Evolutionary conservation across 2,113 vertebrate genomes (phyloP).

Genomic region (Dunckerocampus dactyliophorus): DNA sequence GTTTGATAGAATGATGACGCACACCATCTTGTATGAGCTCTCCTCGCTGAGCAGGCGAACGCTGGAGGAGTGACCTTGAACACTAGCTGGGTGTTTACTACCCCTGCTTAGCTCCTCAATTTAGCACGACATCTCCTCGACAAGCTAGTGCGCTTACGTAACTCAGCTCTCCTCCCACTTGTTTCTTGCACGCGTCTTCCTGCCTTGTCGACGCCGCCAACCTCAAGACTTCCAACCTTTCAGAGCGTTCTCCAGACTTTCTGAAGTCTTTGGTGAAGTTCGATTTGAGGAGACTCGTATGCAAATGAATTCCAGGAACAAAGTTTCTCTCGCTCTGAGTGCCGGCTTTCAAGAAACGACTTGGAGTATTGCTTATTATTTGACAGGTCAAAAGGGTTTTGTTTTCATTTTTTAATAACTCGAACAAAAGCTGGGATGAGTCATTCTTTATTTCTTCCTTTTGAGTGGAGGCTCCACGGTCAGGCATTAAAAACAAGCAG

Average conservation of each 20-base stretch:
- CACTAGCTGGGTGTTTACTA: slow-evolving; percentile 26
- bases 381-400: too few relatives aligned
- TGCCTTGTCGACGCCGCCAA: slow-evolving; percentile 22
- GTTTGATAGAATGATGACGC: slow-evolving; percentile 10
- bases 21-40: slow-evolving; percentile 19
- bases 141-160: slow-evolving; percentile 46
- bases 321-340: slow-evolving; percentile 19
- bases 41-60: slow-evolving; percentile 7
- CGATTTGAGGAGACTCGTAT: slow-evolving; percentile 23
- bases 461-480: too few relatives aligned
- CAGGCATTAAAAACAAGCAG: too few relatives aligned
- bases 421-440: too few relatives aligned
- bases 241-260: slow-evolving; percentile 12
- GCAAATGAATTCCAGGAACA: slow-evolving; percentile 25
- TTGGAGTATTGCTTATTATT: too few relatives aligned
- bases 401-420: too few relatives aligned
- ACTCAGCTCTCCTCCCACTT: slow-evolving; percentile 37
- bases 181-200: slow-evolving; percentile 30
- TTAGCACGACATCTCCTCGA: slow-evolving; percentile 29
- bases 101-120: slow-evolving; percentile 30
- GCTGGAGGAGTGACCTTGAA: slow-evolving; percentile 40
- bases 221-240: slow-evolving; percentile 17
- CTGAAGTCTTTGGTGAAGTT: slow-evolving; percentile 23
- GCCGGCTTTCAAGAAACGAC: slow-evolving; percentile 3
- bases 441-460: too few relatives aligned